Percentiles rank a stretch among this genome's conserved stretches.
Evolutionary conservation across 1,140 invertebrate species (phyloP).

Genomic region (Dreissena rostriformis): DNA sequence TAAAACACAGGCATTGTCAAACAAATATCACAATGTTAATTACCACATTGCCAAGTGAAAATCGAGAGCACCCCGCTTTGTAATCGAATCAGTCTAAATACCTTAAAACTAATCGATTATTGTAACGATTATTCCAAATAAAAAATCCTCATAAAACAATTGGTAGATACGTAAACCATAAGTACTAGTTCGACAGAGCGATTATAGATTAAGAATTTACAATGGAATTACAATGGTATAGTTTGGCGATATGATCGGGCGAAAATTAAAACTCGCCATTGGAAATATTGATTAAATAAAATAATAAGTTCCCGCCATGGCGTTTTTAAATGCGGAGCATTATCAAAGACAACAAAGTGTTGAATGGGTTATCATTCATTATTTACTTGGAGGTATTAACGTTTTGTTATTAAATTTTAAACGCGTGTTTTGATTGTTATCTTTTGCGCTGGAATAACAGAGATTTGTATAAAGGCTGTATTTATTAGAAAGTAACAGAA

Average conservation of each 20-base stretch:
- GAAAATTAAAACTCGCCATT: constrained; percentile 40
- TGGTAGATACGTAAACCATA: constrained; percentile 7
- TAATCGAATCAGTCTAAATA: constrained; percentile 11
- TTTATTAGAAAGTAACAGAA: no score
- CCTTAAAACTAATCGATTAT: constrained; percentile 31
- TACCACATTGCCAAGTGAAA: background rate
- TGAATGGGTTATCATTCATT: no score
- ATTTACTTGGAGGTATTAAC: no score
- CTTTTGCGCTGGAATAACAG: no score
- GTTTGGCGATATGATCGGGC: constrained; percentile 32
- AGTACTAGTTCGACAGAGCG: background rate
- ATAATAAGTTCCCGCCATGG: background rate
- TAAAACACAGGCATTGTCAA: constrained; percentile 1
- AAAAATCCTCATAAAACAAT: constrained; percentile 21
- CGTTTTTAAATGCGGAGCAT: no score
- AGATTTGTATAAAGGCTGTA: no score
- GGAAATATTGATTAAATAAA: constrained; percentile 42
- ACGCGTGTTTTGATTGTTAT: no score
- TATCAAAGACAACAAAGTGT: no score
- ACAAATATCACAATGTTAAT: no score
- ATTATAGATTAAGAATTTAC: constrained; percentile 40
- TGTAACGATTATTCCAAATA: constrained; percentile 3
- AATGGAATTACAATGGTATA: constrained; percentile 16
- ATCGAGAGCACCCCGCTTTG: background rate
- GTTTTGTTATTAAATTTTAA: no score